A percentile compares a stretch with the other conserved stretches of the same genome.
phyloP scores from a whole-genome alignment of 1,140 invertebrate genomes.

The Drosophila auraria region DNA sequence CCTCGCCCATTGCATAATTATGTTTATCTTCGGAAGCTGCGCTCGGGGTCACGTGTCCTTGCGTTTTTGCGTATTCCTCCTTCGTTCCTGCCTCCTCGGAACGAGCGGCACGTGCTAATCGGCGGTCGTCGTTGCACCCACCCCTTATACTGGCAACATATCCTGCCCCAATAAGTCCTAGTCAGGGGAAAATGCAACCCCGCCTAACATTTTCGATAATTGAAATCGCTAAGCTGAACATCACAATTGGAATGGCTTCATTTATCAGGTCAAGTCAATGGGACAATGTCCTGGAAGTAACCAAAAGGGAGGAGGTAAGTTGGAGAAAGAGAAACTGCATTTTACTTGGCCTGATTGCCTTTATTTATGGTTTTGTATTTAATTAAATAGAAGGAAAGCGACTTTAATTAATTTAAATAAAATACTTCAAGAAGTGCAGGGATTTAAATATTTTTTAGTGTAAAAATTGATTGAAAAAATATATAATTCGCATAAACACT shows the following conservation, averaged over 20 bases:
- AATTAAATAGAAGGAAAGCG: too few relatives aligned
- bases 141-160: neutral
- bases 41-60: constrained; percentile 66
- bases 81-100: constrained; percentile 2
- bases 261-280: constrained; percentile 59
- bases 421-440: too few relatives aligned
- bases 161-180: constrained; percentile 7
- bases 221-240: constrained; percentile 73
- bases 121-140: constrained; percentile 61
- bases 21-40: constrained; percentile 74
- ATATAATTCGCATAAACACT: too few relatives aligned
- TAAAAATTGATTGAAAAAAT: too few relatives aligned
- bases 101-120: constrained; percentile 76
- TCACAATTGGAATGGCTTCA: constrained; percentile 67
- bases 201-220: constrained; percentile 59
- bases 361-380: constrained; percentile 21
- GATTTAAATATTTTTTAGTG: too few relatives aligned
- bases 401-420: too few relatives aligned
- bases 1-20: constrained; percentile 60
- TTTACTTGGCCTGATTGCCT: constrained; percentile 59
- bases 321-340: neutral
- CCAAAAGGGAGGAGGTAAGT: neutral
- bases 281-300: constrained; percentile 15
- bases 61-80: constrained; percentile 6
- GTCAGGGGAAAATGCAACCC: constrained; percentile 18